Evolutionary conservation across 1,140 invertebrate species (phyloP).

Genomic region (Myzus persicae): DNA sequence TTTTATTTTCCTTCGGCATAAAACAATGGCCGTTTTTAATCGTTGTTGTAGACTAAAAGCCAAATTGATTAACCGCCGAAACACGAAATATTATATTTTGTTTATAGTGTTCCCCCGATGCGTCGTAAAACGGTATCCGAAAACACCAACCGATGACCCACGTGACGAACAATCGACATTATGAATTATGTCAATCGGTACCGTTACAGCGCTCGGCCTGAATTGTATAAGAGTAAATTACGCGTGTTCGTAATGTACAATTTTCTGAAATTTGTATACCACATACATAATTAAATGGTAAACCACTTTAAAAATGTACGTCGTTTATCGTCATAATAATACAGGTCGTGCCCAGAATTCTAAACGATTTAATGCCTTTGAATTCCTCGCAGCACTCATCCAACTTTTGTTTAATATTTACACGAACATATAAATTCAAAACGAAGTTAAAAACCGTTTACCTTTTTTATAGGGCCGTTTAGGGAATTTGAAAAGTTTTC

Average conservation of each 20-base stretch:
- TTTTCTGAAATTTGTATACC: neutral
- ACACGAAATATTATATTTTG: neutral
- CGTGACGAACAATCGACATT: neutral
- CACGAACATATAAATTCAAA: neutral
- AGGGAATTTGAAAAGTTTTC: neutral
- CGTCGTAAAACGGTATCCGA: neutral
- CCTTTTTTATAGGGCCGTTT: neutral
- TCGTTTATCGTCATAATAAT: neutral
- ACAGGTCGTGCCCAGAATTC: fast-evolving
- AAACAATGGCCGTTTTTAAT: neutral
- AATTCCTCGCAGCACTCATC: neutral
- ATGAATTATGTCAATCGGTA: neutral
- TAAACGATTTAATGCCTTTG: neutral
- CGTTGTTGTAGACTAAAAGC: neutral
- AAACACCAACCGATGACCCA: neutral
- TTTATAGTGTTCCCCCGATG: neutral
- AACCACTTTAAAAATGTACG: neutral
- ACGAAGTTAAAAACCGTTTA: neutral
- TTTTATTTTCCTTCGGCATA: neutral
- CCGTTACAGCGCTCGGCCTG: neutral
- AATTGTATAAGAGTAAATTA: neutral
- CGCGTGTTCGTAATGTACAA: neutral
- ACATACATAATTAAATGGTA: neutral
- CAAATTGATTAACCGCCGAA: neutral
- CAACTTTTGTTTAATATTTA: neutral